Evolutionary conservation across 1,140 invertebrate species (phyloP).

Genomic region (Leptopilina clavipes): DNA sequence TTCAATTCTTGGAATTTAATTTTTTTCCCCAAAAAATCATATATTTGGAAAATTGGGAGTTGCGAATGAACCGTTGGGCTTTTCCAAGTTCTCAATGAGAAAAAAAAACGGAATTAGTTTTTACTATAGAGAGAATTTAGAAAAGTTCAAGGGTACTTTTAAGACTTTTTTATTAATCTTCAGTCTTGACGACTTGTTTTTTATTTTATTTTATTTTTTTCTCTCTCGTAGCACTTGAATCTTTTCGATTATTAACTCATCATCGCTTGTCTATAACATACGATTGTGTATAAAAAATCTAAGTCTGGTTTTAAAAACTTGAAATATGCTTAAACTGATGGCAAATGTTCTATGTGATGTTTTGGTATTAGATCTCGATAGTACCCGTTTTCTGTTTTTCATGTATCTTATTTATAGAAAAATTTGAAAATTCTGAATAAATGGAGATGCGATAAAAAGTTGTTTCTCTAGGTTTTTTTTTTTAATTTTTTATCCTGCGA

Average conservation of each 20-base stretch:
- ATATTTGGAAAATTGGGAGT: slow-evolving; percentile 1
- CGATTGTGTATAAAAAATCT: slow-evolving; percentile 56
- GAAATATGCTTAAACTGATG: slow-evolving; percentile 39
- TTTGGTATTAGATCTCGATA: slow-evolving; percentile 1
- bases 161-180: slow-evolving; percentile 14
- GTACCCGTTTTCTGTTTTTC: slow-evolving; percentile 16
- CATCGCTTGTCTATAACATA: slow-evolving; percentile 16
- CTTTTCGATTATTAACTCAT: not conserved
- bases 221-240: slow-evolving; percentile 18
- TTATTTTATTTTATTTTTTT: not conserved
- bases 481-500: slow-evolving; percentile 11
- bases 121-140: slow-evolving; percentile 16
- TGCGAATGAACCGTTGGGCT: not conserved
- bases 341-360: not conserved
- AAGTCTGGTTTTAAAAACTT: slow-evolving; percentile 56
- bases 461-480: not conserved
- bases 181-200: slow-evolving; percentile 6
- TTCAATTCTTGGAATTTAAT: no score
- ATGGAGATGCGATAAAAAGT: slow-evolving; percentile 25
- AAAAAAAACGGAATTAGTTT: not conserved
- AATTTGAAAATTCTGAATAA: slow-evolving; percentile 15
- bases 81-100: slow-evolving; percentile 15
- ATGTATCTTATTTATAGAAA: not conserved
- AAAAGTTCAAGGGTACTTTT: slow-evolving; percentile 23
- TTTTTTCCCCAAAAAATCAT: not conserved